These are phyloP conservation scores for Heliconius melpomene DNA, from an alignment of 1,140 invertebrate genomes.

Conservation along the genomic window DNA sequence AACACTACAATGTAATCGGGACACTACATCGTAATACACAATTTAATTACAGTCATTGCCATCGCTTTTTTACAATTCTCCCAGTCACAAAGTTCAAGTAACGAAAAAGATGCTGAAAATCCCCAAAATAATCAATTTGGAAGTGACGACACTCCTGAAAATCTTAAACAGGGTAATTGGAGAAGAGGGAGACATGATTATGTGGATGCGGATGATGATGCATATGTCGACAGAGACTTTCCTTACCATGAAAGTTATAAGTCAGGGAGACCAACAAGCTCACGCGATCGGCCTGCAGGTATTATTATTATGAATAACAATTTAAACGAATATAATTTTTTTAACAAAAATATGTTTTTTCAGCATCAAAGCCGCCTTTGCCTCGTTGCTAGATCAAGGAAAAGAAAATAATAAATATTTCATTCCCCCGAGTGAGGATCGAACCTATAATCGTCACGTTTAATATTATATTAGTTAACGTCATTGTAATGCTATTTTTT, in stretches of 20 bases:
- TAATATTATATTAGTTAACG: too few species aligned
- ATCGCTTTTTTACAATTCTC: not conserved
- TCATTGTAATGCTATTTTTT: too few species aligned
- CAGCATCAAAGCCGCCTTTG: too few species aligned
- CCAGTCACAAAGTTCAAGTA: not conserved
- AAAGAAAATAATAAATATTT: too few species aligned
- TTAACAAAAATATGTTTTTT: too few species aligned
- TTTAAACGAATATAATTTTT: too few species aligned
- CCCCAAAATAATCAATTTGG: not conserved
- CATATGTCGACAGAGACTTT: not conserved
- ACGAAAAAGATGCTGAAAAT: not conserved
- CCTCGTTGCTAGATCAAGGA: too few species aligned
- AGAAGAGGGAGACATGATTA: too few species aligned
- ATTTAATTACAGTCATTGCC: not conserved
- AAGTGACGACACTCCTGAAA: not conserved
- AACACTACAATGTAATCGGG: too few species aligned
- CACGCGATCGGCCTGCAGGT: not conserved
- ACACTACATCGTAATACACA: too few species aligned
- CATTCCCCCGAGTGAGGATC: not conserved
- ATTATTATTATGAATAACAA: too few species aligned
- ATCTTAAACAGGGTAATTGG: not conserved
- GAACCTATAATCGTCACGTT: not conserved
- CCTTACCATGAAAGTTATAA: not conserved
- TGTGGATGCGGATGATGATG: not conserved
- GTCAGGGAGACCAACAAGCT: not conserved